Percentiles rank a stretch among this genome's conserved stretches.
Conservation (phyloP, 2,797 vertebrate species). For the Anguilla megastoma region DNA sequence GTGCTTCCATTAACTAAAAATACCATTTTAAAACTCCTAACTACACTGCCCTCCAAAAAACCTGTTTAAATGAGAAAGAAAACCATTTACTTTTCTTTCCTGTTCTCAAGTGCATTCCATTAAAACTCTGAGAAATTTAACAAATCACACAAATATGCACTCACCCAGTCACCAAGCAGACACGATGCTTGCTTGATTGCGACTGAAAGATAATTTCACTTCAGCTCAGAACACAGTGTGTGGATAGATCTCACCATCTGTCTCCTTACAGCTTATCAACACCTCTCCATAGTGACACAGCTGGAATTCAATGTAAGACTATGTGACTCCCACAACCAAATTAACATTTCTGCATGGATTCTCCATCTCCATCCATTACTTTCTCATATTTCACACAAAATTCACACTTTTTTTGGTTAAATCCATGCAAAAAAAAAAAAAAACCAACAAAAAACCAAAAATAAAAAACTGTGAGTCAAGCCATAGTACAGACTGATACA, state of each 20-base stretch:
- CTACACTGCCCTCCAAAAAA: slow-evolving; percentile 28
- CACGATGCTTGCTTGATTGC: not conserved
- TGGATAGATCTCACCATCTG: slow-evolving; percentile 46
- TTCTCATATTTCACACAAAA: not conserved
- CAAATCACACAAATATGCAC: slow-evolving; percentile 24
- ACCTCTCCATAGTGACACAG: slow-evolving; percentile 33
- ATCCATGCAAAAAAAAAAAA: not conserved
- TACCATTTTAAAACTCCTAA: slow-evolving; percentile 47
- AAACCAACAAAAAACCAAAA: not conserved
- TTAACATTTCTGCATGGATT: slow-evolving; percentile 3
- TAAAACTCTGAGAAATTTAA: slow-evolving; percentile 42
- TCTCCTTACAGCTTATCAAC: slow-evolving; percentile 45
- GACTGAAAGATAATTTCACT: not conserved
- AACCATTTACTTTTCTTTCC: slow-evolving; percentile 41
- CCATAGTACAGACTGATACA: not conserved
- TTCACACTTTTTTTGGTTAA: not conserved
- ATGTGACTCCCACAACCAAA: slow-evolving; percentile 18
- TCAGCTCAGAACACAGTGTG: slow-evolving; percentile 6
- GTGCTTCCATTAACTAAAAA: slow-evolving; percentile 52
- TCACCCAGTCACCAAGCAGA: slow-evolving; percentile 22
- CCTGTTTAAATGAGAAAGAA: slow-evolving; percentile 50
- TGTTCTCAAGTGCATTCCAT: slow-evolving; percentile 44
- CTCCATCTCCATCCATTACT: slow-evolving; percentile 1
- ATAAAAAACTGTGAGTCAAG: not conserved
- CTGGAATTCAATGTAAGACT: slow-evolving; percentile 23